Evolutionary conservation across 2,797 vertebrate species (phyloP).

Genomic region (Periophthalmus magnuspinnatus): DNA sequence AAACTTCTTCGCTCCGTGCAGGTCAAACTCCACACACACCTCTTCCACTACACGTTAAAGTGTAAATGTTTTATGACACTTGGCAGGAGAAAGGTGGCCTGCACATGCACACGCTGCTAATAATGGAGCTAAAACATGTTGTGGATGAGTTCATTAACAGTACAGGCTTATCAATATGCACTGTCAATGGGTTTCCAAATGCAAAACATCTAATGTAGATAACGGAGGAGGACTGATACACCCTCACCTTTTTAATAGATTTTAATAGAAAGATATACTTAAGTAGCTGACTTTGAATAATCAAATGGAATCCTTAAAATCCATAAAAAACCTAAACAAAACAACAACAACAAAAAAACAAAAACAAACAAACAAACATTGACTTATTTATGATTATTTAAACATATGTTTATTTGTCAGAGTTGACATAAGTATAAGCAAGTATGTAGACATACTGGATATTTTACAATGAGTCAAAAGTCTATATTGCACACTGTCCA

Average conservation of each 20-base stretch:
- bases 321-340: no score
- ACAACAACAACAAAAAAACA: no score
- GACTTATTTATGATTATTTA: not conserved
- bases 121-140: constrained; percentile 18
- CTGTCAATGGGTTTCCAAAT: not conserved
- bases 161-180: not conserved
- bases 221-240: not conserved
- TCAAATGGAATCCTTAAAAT: not conserved
- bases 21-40: constrained; percentile 75
- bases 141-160: not conserved
- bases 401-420: not conserved
- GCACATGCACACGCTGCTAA: constrained; percentile 25
- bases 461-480: constrained; percentile 28
- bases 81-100: constrained; percentile 22
- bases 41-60: constrained; percentile 56
- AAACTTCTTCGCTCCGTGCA: constrained; percentile 6
- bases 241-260: not conserved
- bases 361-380: constrained; percentile 18
- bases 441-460: constrained; percentile 4
- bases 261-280: no score
- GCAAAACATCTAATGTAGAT: constrained; percentile 8
- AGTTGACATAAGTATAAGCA: not conserved
- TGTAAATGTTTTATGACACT: constrained; percentile 70
- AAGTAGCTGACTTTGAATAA: not conserved
- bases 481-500: constrained; percentile 57